Conservation (phyloP, 2,888 invertebrate genomes). For the Plagiodera versicolora region DNA sequence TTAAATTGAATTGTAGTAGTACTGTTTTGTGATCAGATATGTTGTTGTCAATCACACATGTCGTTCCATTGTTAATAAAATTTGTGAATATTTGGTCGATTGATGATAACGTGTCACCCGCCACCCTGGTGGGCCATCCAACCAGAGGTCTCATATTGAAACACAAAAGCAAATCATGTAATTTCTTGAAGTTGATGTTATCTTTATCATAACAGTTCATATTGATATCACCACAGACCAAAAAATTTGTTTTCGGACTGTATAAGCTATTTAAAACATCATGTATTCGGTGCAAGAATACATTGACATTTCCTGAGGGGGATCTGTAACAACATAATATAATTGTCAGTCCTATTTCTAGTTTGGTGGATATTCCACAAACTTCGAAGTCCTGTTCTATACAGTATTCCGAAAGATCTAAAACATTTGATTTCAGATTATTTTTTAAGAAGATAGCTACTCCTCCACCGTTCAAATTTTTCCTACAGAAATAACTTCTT, state of each 20-base stretch:
- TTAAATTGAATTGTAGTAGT: no score
- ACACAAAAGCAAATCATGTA: background rate
- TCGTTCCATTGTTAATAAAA: background rate
- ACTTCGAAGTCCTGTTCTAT: background rate
- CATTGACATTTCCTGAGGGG: slow-evolving; percentile 2
- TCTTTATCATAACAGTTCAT: slow-evolving; percentile 2
- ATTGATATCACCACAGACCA: slow-evolving; percentile 5
- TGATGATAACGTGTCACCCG: slow-evolving; percentile 2
- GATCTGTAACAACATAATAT: slow-evolving; percentile 8
- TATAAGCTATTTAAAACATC: slow-evolving; percentile 9
- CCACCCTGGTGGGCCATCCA: slow-evolving; percentile 8
- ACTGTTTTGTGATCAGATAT: no score
- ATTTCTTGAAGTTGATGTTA: slow-evolving; percentile 6
- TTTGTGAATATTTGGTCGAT: slow-evolving; percentile 5
- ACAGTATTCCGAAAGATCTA: slow-evolving; percentile 1
- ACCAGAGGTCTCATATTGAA: slow-evolving; percentile 1
- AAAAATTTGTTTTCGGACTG: slow-evolving; percentile 2
- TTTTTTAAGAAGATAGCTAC: slow-evolving; percentile 5
- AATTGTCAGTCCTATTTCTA: slow-evolving; percentile 1
- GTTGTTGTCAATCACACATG: no score
- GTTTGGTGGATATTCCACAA: slow-evolving; percentile 1
- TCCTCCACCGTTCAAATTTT: slow-evolving; percentile 3
- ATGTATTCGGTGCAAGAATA: slow-evolving; percentile 4
- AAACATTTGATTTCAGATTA: background rate
- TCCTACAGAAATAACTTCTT: background rate